A percentile compares a stretch with the other conserved stretches of the same genome.
Evolutionary conservation across 2,797 vertebrate species (phyloP).

Genomic region (Liasis olivaceus): DNA sequence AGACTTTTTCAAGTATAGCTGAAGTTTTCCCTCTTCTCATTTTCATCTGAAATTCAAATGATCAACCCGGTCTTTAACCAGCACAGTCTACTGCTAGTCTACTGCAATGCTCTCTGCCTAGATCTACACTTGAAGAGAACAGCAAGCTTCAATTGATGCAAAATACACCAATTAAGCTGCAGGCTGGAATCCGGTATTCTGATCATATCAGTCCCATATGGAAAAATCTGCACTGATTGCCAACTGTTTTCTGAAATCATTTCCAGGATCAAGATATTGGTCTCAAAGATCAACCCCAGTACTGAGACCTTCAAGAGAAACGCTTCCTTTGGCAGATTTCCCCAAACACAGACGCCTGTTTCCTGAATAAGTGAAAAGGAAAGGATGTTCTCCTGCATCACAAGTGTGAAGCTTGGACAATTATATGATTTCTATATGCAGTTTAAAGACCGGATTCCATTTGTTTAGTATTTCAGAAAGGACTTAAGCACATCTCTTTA

Average conservation of each 20-base stretch:
- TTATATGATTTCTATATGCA: background rate
- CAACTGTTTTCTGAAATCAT: background rate
- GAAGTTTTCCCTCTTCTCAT: too few relatives aligned
- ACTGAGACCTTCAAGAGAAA: background rate
- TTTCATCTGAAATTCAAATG: background rate
- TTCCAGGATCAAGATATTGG: background rate
- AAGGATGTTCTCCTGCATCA: background rate
- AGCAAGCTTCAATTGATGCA: background rate
- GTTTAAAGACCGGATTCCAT: background rate
- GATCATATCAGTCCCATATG: background rate
- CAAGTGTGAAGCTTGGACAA: background rate
- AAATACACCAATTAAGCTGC: background rate
- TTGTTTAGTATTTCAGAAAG: background rate
- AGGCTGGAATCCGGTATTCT: background rate
- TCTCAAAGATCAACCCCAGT: background rate
- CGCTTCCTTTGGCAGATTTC: background rate
- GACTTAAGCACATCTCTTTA: background rate
- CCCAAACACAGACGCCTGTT: background rate
- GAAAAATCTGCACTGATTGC: background rate
- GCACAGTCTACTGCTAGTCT: background rate
- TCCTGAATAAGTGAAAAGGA: background rate
- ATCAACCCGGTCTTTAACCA: background rate
- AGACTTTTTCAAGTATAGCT: background rate
- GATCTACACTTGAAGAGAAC: background rate
- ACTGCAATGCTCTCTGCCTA: background rate